Conservation (phyloP, 2,888 invertebrate species). For the Idaea biselata region DNA sequence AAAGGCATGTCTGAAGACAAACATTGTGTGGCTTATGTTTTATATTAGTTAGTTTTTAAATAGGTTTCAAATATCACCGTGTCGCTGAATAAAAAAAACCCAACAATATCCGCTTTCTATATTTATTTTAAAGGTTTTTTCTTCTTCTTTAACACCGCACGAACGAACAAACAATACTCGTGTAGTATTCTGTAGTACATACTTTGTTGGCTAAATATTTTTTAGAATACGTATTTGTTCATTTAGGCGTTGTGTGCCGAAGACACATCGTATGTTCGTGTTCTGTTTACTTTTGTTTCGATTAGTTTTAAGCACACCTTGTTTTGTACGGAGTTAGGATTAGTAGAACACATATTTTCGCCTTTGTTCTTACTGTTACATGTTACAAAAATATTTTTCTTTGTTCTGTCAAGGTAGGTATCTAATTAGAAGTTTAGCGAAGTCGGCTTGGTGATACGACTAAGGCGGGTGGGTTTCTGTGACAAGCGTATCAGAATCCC, state of each 20-base stretch:
- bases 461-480: too few relatives aligned
- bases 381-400: background rate
- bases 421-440: too few relatives aligned
- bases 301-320: conserved; percentile 16
- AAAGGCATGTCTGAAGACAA: background rate
- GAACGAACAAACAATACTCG: conserved; percentile 14
- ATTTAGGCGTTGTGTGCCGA: conserved; percentile 15
- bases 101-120: conserved; percentile 17
- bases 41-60: too few relatives aligned
- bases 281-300: conserved; percentile 19
- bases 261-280: conserved; percentile 21
- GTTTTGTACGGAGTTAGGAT: background rate
- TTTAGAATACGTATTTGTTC: conserved; percentile 15
- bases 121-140: conserved; percentile 14
- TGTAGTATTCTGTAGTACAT: background rate
- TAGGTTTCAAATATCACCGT: too few relatives aligned
- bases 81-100: conserved; percentile 6
- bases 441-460: too few relatives aligned
- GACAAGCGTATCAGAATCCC: too few relatives aligned
- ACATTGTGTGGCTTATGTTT: too few relatives aligned
- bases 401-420: too few relatives aligned
- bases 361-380: background rate
- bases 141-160: conserved; percentile 17
- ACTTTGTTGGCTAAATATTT: conserved; percentile 7
- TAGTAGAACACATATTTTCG: background rate